Conservation (phyloP, 2,888 invertebrate species). For the Atrina japonica region DNA sequence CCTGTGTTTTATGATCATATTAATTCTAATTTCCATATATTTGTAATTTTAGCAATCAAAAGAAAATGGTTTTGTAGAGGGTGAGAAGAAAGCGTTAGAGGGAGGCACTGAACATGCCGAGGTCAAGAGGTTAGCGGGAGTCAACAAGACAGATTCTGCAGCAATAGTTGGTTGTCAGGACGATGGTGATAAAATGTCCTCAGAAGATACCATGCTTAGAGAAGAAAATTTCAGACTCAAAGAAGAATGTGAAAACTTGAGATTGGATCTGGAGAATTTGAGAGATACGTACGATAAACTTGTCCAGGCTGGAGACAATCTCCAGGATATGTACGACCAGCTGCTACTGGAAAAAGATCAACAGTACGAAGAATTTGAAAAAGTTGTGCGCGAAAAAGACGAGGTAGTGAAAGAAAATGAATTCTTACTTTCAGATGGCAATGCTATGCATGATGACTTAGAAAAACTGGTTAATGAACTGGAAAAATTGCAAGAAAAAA, state of each 20-base stretch:
- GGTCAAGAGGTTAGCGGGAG: too few species aligned
- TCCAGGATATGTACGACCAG: slow-evolving; percentile 69
- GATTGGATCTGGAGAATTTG: slow-evolving; percentile 65
- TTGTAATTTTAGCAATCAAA: too few species aligned
- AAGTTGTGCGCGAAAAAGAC: slow-evolving; percentile 55
- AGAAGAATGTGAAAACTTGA: slow-evolving; percentile 54
- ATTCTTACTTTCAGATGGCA: slow-evolving; percentile 68
- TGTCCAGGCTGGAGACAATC: slow-evolving; percentile 72
- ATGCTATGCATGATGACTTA: slow-evolving; percentile 73
- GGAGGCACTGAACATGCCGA: background rate
- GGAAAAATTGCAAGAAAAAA: slow-evolving; percentile 70
- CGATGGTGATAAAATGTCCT: too few species aligned
- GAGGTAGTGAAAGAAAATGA: slow-evolving; percentile 71
- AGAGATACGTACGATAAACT: slow-evolving; percentile 62
- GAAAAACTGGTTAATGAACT: slow-evolving; percentile 72
- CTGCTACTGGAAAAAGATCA: slow-evolving; percentile 64
- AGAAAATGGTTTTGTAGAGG: slow-evolving; percentile 1
- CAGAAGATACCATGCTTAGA: slow-evolving; percentile 9
- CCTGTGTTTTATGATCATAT: too few species aligned
- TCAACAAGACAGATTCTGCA: too few species aligned
- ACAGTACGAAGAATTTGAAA: slow-evolving; percentile 58
- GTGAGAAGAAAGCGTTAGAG: background rate
- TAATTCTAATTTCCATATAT: too few species aligned
- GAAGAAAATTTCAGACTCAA: slow-evolving; percentile 50
- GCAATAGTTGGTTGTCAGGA: too few species aligned